A percentile compares a stretch with the other conserved stretches of the same genome.
Evolutionary conservation across 2,888 invertebrate species (phyloP).

Genomic region (Pollenia angustigena): DNA sequence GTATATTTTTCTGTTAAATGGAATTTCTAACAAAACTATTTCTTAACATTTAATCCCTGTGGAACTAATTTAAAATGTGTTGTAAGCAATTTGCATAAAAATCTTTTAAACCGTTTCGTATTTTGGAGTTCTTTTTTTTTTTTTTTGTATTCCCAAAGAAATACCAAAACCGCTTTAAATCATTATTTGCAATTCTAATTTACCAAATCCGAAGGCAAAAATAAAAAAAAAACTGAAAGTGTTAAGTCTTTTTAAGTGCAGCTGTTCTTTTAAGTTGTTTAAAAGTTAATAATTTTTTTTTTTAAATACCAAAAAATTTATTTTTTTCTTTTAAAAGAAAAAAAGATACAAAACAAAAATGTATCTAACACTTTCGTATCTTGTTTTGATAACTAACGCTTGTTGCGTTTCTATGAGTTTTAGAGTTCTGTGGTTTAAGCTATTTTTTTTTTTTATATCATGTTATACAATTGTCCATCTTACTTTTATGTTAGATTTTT

Average conservation of each 20-base stretch:
- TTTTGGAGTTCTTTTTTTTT: background rate
- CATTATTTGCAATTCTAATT: constrained; percentile 72
- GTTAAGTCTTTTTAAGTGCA: constrained; percentile 53
- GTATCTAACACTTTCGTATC: constrained; percentile 49
- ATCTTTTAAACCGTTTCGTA: constrained; percentile 36
- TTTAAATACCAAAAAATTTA: constrained; percentile 14
- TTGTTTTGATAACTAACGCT: constrained; percentile 50
- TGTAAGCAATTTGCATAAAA: constrained; percentile 68
- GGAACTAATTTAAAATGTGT: constrained; percentile 70
- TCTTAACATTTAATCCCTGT: constrained; percentile 60
- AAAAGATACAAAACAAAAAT: constrained; percentile 36
- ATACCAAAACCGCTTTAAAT: constrained; percentile 38
- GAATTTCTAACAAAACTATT: constrained; percentile 47
- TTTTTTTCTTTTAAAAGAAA: background rate
- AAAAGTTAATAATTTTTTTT: constrained; percentile 20
- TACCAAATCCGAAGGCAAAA: background rate
- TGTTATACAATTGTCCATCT: constrained; percentile 68
- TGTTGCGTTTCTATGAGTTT: constrained; percentile 18
- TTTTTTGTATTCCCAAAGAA: background rate
- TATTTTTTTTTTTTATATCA: constrained; percentile 11
- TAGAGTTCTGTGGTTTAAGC: background rate
- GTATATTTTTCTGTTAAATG: constrained; percentile 3
- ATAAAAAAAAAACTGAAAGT: constrained; percentile 28
- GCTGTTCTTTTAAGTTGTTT: constrained; percentile 43
- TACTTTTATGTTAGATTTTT: constrained; percentile 24